These are phyloP conservation scores for Apantesis nais DNA, from an alignment of 2,888 invertebrate genomes.

Conservation along the genomic window DNA sequence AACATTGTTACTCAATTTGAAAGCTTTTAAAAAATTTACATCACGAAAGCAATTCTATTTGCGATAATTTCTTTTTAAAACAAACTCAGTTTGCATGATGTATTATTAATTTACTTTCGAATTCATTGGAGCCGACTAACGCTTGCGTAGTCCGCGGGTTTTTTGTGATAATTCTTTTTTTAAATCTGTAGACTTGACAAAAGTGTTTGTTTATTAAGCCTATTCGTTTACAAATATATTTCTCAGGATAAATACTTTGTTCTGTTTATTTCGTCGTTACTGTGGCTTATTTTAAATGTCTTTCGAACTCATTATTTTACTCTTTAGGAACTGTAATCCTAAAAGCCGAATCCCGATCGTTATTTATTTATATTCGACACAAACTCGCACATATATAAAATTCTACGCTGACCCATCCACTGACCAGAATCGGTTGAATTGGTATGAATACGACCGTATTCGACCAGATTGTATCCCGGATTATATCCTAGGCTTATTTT, in stretches of 20 bases:
- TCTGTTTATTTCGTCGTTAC: background rate
- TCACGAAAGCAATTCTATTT: slow-evolving; percentile 12
- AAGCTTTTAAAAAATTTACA: slow-evolving; percentile 3
- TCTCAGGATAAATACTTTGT: background rate
- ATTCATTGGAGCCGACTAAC: slow-evolving; percentile 10
- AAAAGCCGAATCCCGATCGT: background rate
- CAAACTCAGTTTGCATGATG: slow-evolving; percentile 21
- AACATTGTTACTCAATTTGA: background rate
- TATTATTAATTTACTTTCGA: slow-evolving; percentile 18
- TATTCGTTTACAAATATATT: slow-evolving; percentile 9
- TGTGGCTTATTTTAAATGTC: background rate
- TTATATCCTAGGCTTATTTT: background rate
- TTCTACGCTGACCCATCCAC: background rate
- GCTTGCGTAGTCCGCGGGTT: slow-evolving; percentile 4
- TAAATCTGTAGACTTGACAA: slow-evolving; percentile 6
- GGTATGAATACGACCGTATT: background rate
- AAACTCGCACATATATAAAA: background rate
- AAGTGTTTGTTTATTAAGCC: slow-evolving; percentile 13
- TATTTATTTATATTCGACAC: background rate
- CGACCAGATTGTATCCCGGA: background rate
- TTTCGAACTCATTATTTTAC: background rate
- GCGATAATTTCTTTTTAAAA: slow-evolving; percentile 15
- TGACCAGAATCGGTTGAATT: background rate
- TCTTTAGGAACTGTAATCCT: background rate
- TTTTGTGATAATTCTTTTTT: slow-evolving; percentile 15